Evolutionary conservation across 2,113 vertebrate genomes (phyloP), one percentile per base, ranked within the genome.

Genomic region (Nothoprocta perdicaria): DNA sequence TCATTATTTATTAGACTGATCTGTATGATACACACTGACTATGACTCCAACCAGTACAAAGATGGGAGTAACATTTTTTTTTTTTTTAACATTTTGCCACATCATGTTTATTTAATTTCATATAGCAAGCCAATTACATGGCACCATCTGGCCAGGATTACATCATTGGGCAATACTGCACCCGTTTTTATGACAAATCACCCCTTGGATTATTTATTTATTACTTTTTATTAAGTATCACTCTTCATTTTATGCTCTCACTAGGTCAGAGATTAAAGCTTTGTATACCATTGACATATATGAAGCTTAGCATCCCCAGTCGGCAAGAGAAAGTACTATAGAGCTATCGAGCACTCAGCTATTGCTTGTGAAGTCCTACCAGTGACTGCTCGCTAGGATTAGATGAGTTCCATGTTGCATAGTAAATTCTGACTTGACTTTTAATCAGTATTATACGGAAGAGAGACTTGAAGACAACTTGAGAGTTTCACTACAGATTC

Each of bases 301-400:
- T 22, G 21, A 43, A 38, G 11, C 26, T 40, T 33, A 65, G 17
- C 4, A 21, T 12, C 24, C 74, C 53, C 14, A 22, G 26, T 9
- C 12, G 38, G 62, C 1, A 0, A 5, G 21, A 65, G n/a, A n/a
- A 82, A 31, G 10, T 0, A 67, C 10, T 8, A 79, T 22, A 38
- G 29, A 60, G 60, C 46, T 69, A 19, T 0, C 61, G 22, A 86
- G 46, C 7, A 61, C 2, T 48, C 3, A 2, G 8, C 2, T 35
- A 71, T 89, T 43, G 21, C 27, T 11, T 26, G n/a, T 24, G 1
- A 58, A 82, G 12, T 13, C 22, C 2, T 2, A 24, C 7, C 9
- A 48, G 22, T 12, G 29, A 72, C 33, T 1, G 23, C 3, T 7
- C 14, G 83, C 24, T 18, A n/a, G 11, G 16, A 61, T 35, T 12